phyloP scores from a whole-genome alignment of 2,113 vertebrate genomes.

The Octodon degus region DNA sequence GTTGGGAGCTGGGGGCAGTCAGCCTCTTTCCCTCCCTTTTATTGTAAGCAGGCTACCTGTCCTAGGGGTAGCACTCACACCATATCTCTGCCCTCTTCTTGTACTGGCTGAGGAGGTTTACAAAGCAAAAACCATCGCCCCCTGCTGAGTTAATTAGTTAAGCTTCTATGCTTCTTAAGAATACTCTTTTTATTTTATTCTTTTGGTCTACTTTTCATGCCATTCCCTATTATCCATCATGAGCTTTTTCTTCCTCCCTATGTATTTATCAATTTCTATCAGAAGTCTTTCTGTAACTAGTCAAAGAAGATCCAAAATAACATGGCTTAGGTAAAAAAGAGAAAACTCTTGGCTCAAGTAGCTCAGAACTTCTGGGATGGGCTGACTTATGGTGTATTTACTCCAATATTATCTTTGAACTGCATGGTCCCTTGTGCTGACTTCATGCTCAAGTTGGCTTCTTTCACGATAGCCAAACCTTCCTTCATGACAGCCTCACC shows the following conservation, averaged over 20 bases:
- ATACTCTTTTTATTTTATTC: neutral
- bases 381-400: neutral
- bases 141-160: neutral
- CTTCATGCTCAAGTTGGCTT: neutral
- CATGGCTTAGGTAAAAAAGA: slow-evolving; percentile 11
- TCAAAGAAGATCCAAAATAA: neutral
- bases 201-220: neutral
- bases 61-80: neutral
- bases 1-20: rapidly evolving
- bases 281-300: slow-evolving; percentile 28
- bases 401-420: neutral
- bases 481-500: neutral
- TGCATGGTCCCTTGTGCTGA: neutral
- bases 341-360: neutral
- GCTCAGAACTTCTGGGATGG: neutral
- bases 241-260: neutral
- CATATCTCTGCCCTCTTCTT: neutral
- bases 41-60: neutral
- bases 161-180: neutral
- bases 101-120: neutral
- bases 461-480: neutral
- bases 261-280: slow-evolving; percentile 1
- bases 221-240: neutral
- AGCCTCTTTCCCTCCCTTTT: neutral
- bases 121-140: neutral